Evolutionary conservation across 2,888 invertebrate genomes (phyloP), one percentile per base, ranked within the genome.

Genomic region (Campopleginae sp.): DNA sequence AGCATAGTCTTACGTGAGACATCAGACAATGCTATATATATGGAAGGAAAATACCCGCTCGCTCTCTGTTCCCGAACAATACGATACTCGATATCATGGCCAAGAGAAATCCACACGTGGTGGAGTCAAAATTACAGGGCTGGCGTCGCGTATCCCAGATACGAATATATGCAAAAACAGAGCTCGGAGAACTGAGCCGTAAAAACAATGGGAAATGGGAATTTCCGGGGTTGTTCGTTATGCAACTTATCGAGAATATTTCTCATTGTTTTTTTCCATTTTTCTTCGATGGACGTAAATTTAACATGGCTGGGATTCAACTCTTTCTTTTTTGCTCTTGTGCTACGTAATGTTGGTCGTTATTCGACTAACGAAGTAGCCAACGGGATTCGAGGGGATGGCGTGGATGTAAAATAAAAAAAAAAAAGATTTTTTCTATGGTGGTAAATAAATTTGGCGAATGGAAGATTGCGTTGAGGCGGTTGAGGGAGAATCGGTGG

Each of bases 401-500:
- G 27, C 14, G 14, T 27, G 23, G 58, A 58, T 58, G 58, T 58
- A 58, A 58, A 54, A 23, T 23, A 12, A 4, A 54, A 54, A 23
- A 27, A 1, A 23, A 58, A 5, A 14, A 27, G 27, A 27, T 14
- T 58, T 6, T 27, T 58, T 27, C 58, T 38, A 38, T n/a, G 33
- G 10, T 5, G 65, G 33, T 48, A 65, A 48, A 48, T 33, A 23
- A 46, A 76, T 65, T 65, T 48, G 1, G 46, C 19, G 19, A 65
- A 76, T 63, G 48, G 31, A 44, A 48, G 48, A 33, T 33, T 65
- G 33, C 65, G 76, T 33, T 33, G 76, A 17, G 65, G 48, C 48
- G 19, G 48, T 58, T 44, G 66, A 42, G 74, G 44, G 66, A 42
- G 74, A 74, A 74, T 74, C 74, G 74, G 77, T 46, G 58, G 17